Evolutionary conservation across 64 coral and sea anemone species (phyloP).

Genomic region (Anthopleura sola): DNA sequence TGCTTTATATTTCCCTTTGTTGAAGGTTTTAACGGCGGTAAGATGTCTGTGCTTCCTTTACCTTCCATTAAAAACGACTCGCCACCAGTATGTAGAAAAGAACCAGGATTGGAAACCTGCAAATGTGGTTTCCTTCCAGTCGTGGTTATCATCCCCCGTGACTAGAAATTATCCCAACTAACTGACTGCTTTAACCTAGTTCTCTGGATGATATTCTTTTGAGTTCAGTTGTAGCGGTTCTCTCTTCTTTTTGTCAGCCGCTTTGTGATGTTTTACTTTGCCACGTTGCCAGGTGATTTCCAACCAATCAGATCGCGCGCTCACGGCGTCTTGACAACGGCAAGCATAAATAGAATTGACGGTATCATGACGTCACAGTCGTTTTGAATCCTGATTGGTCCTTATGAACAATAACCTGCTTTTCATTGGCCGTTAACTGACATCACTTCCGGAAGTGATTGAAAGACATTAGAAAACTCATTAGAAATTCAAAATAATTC

Average conservation of each 20-base stretch:
- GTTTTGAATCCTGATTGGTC: neutral
- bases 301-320: slow-evolving; percentile 82
- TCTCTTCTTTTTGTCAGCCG: slow-evolving; percentile 89
- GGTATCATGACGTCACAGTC: slow-evolving; percentile 30
- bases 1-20: slow-evolving; percentile 80
- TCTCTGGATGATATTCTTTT: slow-evolving; percentile 23
- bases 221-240: neutral
- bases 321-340: slow-evolving; percentile 84
- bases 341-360: slow-evolving; percentile 89
- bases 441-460: neutral
- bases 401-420: neutral
- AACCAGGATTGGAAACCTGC: slow-evolving; percentile 82
- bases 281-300: slow-evolving; percentile 92
- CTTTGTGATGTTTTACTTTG: slow-evolving; percentile 87
- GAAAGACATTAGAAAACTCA: neutral
- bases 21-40: slow-evolving; percentile 92
- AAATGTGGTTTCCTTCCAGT: slow-evolving; percentile 82
- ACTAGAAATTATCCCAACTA: neutral
- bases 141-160: slow-evolving; percentile 84
- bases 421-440: neutral
- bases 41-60: slow-evolving; percentile 76
- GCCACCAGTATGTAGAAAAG: slow-evolving; percentile 56
- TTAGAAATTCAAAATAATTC: neutral
- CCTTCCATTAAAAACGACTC: slow-evolving; percentile 91
- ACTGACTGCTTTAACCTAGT: slow-evolving; percentile 28